phyloP scores from a whole-genome alignment of 2,888 invertebrate species.

The Leptinotarsa peninsularis region DNA sequence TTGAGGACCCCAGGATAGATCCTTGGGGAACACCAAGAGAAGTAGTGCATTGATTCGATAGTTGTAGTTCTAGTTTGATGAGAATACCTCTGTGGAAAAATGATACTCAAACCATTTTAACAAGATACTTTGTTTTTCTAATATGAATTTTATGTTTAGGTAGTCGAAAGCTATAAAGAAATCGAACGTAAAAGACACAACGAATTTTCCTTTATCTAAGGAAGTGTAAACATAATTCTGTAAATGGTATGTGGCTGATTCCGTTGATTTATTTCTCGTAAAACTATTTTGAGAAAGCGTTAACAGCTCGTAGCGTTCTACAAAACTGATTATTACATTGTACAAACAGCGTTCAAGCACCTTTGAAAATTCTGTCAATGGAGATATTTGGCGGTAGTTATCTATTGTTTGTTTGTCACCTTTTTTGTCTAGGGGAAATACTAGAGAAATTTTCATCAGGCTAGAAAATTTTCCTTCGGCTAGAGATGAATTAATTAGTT shows the following conservation, averaged over 20 bases:
- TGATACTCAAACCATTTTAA: not conserved
- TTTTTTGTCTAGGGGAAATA: slow-evolving; percentile 12
- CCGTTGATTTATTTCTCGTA: no score
- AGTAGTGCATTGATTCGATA: not conserved
- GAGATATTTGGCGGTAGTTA: slow-evolving; percentile 1
- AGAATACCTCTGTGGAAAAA: not conserved
- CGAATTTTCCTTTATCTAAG: not conserved
- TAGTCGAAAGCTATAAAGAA: not conserved
- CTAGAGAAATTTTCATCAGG: slow-evolving; percentile 20
- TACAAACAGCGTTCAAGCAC: not conserved
- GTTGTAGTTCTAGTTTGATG: not conserved
- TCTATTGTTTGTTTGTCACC: slow-evolving; percentile 14
- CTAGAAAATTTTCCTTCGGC: not conserved
- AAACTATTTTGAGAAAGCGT: no score
- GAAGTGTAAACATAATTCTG: no score
- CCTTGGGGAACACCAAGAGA: not conserved
- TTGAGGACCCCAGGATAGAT: not conserved
- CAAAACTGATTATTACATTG: no score
- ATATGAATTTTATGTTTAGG: slow-evolving; percentile 5
- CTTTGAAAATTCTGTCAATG: not conserved
- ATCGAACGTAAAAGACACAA: not conserved
- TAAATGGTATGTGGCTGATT: no score
- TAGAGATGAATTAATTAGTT: slow-evolving; percentile 20
- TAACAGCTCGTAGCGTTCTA: no score
- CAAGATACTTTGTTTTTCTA: slow-evolving; percentile 10